phyloP scores from a whole-genome alignment of 2,888 invertebrate species.

The Lasioglossum leucozonium region DNA sequence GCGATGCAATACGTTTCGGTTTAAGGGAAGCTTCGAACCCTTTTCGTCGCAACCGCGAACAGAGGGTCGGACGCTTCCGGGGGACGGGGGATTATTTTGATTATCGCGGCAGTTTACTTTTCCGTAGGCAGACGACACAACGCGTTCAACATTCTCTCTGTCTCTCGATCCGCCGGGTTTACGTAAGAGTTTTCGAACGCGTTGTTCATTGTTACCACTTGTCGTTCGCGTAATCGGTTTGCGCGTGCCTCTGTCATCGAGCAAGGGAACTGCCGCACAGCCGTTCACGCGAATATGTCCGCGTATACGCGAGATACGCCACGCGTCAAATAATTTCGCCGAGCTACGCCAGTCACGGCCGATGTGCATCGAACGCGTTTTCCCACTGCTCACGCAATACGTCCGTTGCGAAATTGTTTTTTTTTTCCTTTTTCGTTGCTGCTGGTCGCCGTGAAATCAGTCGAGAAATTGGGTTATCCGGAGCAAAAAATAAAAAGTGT shows the following conservation, averaged over 20 bases:
- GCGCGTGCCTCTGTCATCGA: constrained; percentile 66
- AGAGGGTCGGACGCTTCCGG: background rate
- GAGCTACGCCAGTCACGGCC: constrained; percentile 50
- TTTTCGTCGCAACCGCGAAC: background rate
- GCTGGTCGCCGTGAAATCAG: constrained; percentile 28
- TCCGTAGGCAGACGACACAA: background rate
- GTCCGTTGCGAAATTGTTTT: constrained; percentile 41
- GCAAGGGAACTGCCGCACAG: constrained; percentile 52
- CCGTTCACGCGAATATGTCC: constrained; percentile 56
- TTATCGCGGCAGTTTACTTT: background rate
- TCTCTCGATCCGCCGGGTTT: constrained; percentile 45
- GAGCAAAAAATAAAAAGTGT: constrained; percentile 20
- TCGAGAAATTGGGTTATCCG: constrained; percentile 46
- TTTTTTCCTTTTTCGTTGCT: constrained; percentile 19
- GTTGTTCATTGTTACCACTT: constrained; percentile 74
- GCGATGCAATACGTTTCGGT: background rate
- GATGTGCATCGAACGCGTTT: constrained; percentile 37
- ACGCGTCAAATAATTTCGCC: constrained; percentile 73
- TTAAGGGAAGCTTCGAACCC: background rate
- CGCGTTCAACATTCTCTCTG: constrained; percentile 2
- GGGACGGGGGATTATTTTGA: background rate
- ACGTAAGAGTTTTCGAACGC: constrained; percentile 52
- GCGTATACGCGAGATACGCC: constrained; percentile 19
- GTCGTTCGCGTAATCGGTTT: constrained; percentile 75
- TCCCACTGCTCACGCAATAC: constrained; percentile 21